phyloP scores from a whole-genome alignment of 1,140 invertebrate genomes.

The Cataglyphis hispanica region DNA sequence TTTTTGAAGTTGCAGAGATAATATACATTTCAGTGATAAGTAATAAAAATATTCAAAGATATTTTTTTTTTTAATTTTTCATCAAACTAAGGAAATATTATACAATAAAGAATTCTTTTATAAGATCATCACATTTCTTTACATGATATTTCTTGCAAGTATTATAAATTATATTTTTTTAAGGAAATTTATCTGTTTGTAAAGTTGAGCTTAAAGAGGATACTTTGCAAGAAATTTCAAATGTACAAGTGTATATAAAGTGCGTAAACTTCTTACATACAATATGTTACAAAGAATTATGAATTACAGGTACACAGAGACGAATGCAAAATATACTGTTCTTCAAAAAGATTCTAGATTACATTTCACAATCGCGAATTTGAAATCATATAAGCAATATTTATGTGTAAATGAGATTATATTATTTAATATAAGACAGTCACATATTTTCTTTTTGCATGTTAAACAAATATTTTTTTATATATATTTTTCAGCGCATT shows the following conservation, averaged over 20 bases:
- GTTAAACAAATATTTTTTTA: slow-evolving; percentile 11
- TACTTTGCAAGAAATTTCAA: slow-evolving; percentile 41
- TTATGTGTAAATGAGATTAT: slow-evolving; percentile 23
- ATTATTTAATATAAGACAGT: slow-evolving; percentile 31
- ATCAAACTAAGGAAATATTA: neutral
- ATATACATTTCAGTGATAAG: neutral
- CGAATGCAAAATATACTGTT: slow-evolving; percentile 31
- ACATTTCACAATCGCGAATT: neutral
- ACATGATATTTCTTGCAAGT: slow-evolving; percentile 20
- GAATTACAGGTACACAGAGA: slow-evolving; percentile 15
- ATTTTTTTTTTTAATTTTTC: no score
- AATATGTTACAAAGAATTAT: slow-evolving; percentile 13
- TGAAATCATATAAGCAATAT: slow-evolving; percentile 33
- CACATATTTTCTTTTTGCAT: neutral
- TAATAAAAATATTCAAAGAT: neutral
- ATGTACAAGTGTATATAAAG: slow-evolving; percentile 28
- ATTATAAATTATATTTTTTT: neutral
- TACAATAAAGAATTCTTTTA: neutral
- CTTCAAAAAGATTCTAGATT: neutral
- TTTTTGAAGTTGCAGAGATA: slow-evolving; percentile 27
- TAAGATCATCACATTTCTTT: slow-evolving; percentile 4
- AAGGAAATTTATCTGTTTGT: neutral
- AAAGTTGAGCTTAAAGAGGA: slow-evolving; percentile 6
- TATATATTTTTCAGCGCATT: neutral
- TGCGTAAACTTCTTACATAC: slow-evolving; percentile 8